Evolutionary conservation across 2,797 vertebrate species (phyloP), one percentile per base, ranked within the genome.

Genomic region (Sardinella longiceps): DNA sequence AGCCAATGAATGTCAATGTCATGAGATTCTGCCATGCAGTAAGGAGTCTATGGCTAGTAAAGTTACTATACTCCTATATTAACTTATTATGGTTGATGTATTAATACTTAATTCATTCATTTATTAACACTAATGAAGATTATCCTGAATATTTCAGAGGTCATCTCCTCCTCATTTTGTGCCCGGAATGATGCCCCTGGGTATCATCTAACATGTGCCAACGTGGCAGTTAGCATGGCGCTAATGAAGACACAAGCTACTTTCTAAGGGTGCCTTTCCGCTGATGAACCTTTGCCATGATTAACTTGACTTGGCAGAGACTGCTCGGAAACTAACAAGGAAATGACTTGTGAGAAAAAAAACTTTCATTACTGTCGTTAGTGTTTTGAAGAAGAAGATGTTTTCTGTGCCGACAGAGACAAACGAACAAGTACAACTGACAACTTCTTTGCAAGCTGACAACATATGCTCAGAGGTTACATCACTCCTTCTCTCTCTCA

Each of bases 71-170:
- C 48, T 23, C 25, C 28, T 63, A 50, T 30, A 51, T 33, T 51
- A 81, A 45, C 30, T 74, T 39, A 77, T 77, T 77, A 77, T 43
- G 70, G 18, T 9, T 53, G 20, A 53, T 53, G 48, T 50, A 18
- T 50, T 20, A 53, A 53, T 53, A 53, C 51, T 53, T 53, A 53
- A 53, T 53, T 53, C 6, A 15, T 37, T 77, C 1, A 77, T 77
- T 77, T 77, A 77, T 77, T 20, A 39, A 77, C 70, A 77, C 33
- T 77, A 77, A 77, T 77, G 33, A 77, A 77, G 70, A 77, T 77
- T 77, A 43, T 77, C 20, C 37, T 77, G 70, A 77, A 77, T 77
- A 43, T 77, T 77, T 39, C 37, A 77, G 33, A 77, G 70, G 70
- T n/a, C 70, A 77, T 77, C 70, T 77, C 70, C 5, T 74, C 15